These are phyloP conservation scores for Bilobella aurantiaca DNA, from an alignment of 1,140 invertebrate genomes.

Conservation along the genomic window DNA sequence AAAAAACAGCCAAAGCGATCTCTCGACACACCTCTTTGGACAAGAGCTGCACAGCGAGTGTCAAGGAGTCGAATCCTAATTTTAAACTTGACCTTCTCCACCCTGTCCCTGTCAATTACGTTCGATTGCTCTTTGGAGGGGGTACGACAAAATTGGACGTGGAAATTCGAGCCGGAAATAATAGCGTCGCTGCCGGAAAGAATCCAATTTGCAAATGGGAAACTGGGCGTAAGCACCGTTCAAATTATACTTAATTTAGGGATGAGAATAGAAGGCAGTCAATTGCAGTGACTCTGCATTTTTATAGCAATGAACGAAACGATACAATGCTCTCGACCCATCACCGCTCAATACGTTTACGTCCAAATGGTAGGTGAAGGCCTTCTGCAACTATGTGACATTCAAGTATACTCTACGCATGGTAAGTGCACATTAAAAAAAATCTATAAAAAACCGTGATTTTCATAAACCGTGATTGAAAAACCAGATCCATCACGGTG, in stretches of 20 bases:
- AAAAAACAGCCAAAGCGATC: conserved; percentile 6
- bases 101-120: neutral
- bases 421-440: neutral
- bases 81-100: neutral
- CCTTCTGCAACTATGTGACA: neutral
- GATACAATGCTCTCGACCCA: neutral
- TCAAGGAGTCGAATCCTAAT: neutral
- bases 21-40: neutral
- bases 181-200: neutral
- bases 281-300: neutral
- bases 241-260: too few relatives aligned
- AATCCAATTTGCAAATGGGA: conserved; percentile 10
- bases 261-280: too few relatives aligned
- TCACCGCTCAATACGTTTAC: conserved; percentile 2
- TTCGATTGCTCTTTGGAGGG: neutral
- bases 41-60: neutral
- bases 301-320: conserved; percentile 1
- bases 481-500: neutral
- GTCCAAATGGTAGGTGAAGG: conserved; percentile 10
- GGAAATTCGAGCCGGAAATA: conserved; percentile 8
- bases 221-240: neutral
- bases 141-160: neutral
- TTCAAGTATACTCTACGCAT: neutral
- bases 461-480: neutral
- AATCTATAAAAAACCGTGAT: neutral